phyloP scores from a whole-genome alignment of 2,797 vertebrate species.

The Enteromius thamalakanensis region DNA sequence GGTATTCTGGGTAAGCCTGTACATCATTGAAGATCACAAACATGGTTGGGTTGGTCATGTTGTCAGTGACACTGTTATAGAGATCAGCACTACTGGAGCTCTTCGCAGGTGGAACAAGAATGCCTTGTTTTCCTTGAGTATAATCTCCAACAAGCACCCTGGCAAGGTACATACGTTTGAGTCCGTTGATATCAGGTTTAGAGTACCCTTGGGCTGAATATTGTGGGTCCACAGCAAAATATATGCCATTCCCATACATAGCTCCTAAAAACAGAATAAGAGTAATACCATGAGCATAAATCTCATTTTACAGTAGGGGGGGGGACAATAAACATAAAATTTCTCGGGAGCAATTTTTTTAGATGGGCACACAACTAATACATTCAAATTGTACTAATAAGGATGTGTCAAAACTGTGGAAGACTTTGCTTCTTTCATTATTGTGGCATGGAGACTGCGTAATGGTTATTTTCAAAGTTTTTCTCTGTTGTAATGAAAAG shows the following conservation, averaged over 20 bases:
- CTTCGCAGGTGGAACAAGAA: slow-evolving; percentile 67
- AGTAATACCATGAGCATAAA: no score
- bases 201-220: slow-evolving; percentile 69
- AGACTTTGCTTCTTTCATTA: no score
- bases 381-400: no score
- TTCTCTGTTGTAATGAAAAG: no score
- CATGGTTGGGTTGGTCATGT: slow-evolving; percentile 32
- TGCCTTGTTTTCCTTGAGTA: not conserved
- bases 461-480: no score
- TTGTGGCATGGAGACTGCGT: no score
- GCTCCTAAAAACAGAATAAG: not conserved
- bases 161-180: slow-evolving; percentile 71
- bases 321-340: no score
- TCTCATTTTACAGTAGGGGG: no score
- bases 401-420: no score
- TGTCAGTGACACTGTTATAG: slow-evolving; percentile 73
- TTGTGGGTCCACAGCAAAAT: slow-evolving; percentile 68
- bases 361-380: no score
- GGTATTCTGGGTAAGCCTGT: slow-evolving; percentile 77
- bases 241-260: slow-evolving; percentile 64
- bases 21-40: slow-evolving; percentile 15
- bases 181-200: not conserved
- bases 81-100: slow-evolving; percentile 55
- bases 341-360: no score
- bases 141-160: slow-evolving; percentile 74